Base-by-base conservation (phyloP, 2,888 invertebrate species). In the Cinara cedri region DNA sequence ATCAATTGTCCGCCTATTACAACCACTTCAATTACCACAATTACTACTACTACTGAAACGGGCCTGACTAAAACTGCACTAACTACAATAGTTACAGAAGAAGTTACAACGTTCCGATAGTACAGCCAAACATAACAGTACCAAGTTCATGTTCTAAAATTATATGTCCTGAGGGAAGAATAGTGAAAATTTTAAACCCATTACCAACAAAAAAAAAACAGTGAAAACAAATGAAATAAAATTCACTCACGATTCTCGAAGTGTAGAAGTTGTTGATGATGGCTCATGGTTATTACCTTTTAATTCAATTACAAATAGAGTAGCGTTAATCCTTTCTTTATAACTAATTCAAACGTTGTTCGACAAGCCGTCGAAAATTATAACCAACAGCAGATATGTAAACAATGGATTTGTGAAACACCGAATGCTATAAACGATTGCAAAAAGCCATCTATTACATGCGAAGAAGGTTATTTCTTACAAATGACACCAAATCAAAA, bases 1-100 rank as follows among this genome's bases (percentile, higher is more conserved):
- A 85, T 86, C 3, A 87, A 89, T 80, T 95, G 95, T 55, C 3
- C 42, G 19, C 46, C 51, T 1, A 62, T 49, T 0, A 75, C 71
- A 16, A 63, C 71, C 3, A 72, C 78, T 1, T 51, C 72, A 44
- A 54, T 46, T 3, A 42, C 46, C 14, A 66, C 24, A 21, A 14
- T 55, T 10, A n/a, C 65, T n/a, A 80, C 46, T 10, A 54, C 62
- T 21, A 71, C 44, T 19, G 6, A 44, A 8, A 51, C 54, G n/a
- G 3, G 34, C 3, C 3, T 34, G n/a, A 62, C 14, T n/a, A 65
- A 46, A 2, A 65, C 60, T 14, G 42, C 70, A 2, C 71, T 63
- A 44, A 80, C 63, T 42, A 54, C 55, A 46, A 65, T 54, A 2
- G 19, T 49, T 1, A 14, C 60, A 10, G 78, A 49, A n/a, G 70